Evolutionary conservation across 1,140 invertebrate genomes (phyloP).

Genomic region (Plodia interpunctella): DNA sequence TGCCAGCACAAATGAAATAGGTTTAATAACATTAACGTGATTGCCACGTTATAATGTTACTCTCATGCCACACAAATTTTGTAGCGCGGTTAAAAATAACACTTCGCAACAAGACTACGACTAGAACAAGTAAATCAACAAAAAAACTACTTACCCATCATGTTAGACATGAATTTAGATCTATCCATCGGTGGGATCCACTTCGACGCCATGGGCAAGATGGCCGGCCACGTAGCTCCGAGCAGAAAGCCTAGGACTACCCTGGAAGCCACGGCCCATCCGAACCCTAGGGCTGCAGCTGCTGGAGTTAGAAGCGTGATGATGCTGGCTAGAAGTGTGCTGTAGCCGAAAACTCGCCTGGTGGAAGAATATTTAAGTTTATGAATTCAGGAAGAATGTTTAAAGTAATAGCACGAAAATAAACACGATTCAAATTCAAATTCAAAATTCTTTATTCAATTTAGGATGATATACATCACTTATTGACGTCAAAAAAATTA

Average conservation of each 20-base stretch:
- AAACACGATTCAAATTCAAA: too few species aligned
- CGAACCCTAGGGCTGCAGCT: slow-evolving; percentile 81
- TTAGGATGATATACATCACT: too few species aligned
- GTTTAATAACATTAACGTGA: too few species aligned
- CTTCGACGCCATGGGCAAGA: slow-evolving; percentile 91
- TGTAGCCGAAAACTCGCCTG: slow-evolving; percentile 87
- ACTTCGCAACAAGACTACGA: too few species aligned
- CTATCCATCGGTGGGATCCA: slow-evolving; percentile 95
- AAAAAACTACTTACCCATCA: slow-evolving; percentile 86
- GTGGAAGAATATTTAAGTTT: neutral
- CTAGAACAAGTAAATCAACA: too few species aligned
- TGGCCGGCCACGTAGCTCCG: slow-evolving; percentile 93
- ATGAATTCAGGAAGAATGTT: slow-evolving; percentile 20
- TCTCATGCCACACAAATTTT: too few species aligned
- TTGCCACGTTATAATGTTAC: too few species aligned
- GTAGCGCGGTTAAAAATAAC: too few species aligned
- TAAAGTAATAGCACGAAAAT: neutral
- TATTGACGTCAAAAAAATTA: too few species aligned
- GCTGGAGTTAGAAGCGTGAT: slow-evolving; percentile 90
- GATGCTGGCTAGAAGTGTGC: slow-evolving; percentile 88
- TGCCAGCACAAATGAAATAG: too few species aligned
- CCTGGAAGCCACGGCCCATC: slow-evolving; percentile 80
- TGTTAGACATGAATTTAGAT: slow-evolving; percentile 91
- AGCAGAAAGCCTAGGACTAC: slow-evolving; percentile 85
- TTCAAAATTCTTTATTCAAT: too few species aligned